Evolutionary conservation across 2,888 invertebrate species (phyloP), one percentile per base, ranked within the genome.

Genomic region (Pseudoips prasinana): DNA sequence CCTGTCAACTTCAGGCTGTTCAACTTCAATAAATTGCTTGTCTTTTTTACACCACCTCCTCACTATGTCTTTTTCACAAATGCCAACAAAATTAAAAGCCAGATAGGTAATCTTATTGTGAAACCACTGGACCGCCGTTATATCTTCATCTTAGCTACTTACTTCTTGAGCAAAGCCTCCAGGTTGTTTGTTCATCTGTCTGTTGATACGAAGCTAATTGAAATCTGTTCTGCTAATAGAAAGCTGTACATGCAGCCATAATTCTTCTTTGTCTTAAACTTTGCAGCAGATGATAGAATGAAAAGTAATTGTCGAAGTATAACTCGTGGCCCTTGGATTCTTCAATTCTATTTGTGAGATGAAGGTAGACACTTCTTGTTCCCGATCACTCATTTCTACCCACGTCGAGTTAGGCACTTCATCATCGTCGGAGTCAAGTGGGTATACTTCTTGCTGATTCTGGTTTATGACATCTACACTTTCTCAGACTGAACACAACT

Each of bases 301-400:
- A 58, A 8, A 58, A 58, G 28, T 58, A 55, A 10, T 57, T 60
- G 23, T 60, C 57, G 26, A 36, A 53, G 47, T 51, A 58, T 7
- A 56, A 20, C 23, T 53, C 39, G 22, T 53, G 52, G 1, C 50
- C 46, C 9, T 31, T 39, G 22, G 35, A 49, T 38, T 56, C 47
- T 31, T 47, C 46, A 33, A 58, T 43, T 52, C 53, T 41, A 20
- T 58, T 55, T 18, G 48, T 28, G 8, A 56, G 50, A 39, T 52
- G 50, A 25, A 48, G 22, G 8, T n/a, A n/a, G n/a, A n/a, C n/a
- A n/a, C n/a, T n/a, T n/a, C n/a, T n/a, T n/a, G n/a, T n/a, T n/a
- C n/a, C n/a, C n/a, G n/a, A n/a, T n/a, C n/a, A n/a, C n/a, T n/a
- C n/a, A n/a, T n/a, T n/a, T n/a, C n/a, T n/a, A n/a, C n/a, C n/a